A percentile compares a stretch with the other conserved stretches of the same genome.
Evolutionary conservation across 2,888 invertebrate genomes (phyloP).

Genomic region (Eupithecia abbreviata): DNA sequence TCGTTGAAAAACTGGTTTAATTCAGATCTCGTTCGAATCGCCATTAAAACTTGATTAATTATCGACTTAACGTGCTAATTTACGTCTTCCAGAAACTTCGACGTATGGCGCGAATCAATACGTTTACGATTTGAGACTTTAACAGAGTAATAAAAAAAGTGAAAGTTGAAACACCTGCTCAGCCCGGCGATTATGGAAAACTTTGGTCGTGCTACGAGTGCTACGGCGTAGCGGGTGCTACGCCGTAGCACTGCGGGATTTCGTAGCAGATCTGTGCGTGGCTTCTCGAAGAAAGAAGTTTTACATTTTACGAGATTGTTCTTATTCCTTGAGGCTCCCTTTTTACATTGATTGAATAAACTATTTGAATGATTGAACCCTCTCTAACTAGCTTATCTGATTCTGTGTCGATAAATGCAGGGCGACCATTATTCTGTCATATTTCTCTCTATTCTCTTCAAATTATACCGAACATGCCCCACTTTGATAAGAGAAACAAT

Average conservation of each 20-base stretch:
- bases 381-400: background rate
- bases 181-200: background rate
- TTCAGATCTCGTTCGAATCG: background rate
- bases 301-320: background rate
- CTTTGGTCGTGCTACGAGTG: background rate
- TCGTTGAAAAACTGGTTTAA: background rate
- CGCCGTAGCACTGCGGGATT: background rate
- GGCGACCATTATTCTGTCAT: background rate
- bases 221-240: slow-evolving; percentile 30
- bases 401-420: background rate
- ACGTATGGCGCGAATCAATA: slow-evolving; percentile 10
- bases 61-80: slow-evolving; percentile 9
- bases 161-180: slow-evolving; percentile 22
- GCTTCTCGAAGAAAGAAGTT: background rate
- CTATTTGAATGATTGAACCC: background rate
- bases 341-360: no score
- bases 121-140: slow-evolving; percentile 20
- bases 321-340: background rate
- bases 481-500: background rate
- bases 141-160: slow-evolving; percentile 22
- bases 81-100: slow-evolving; percentile 5
- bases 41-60: slow-evolving; percentile 14
- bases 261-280: slow-evolving; percentile 16
- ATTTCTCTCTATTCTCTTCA: background rate
- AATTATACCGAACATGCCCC: background rate